Conservation (phyloP, 2,797 vertebrate species). For the Danio aesculapii region DNA sequence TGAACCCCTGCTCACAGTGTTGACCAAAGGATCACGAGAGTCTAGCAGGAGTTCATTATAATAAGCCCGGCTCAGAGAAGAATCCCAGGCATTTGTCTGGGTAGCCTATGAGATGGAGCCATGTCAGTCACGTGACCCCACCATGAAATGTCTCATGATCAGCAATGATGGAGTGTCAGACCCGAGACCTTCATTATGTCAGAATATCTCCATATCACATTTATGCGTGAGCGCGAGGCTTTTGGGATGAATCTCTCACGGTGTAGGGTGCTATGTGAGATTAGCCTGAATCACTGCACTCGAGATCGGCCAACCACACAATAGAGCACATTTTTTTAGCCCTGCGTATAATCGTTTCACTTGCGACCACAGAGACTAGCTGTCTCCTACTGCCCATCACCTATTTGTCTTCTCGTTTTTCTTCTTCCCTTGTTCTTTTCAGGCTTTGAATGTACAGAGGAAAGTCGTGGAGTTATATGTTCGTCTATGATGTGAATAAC, state of each 20-base stretch:
- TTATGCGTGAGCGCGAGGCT: conserved; percentile 9
- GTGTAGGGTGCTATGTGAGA: conserved; percentile 28
- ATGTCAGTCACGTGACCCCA: conserved; percentile 20
- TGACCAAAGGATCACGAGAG: conserved; percentile 70
- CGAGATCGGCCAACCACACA: conserved; percentile 49
- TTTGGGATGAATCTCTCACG: conserved; percentile 34
- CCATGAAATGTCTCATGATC: conserved; percentile 8
- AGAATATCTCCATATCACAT: conserved; percentile 35
- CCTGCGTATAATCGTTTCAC: conserved; percentile 55
- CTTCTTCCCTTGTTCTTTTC: conserved; percentile 16
- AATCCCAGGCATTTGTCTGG: conserved; percentile 63
- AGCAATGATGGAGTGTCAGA: neutral
- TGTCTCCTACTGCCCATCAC: conserved; percentile 47
- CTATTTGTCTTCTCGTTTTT: conserved; percentile 42
- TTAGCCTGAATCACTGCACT: conserved; percentile 39
- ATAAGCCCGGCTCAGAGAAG: conserved; percentile 70
- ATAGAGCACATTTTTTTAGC: conserved; percentile 41
- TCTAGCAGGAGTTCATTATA: conserved; percentile 72
- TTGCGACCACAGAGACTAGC: conserved; percentile 34
- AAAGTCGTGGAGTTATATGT: conserved; percentile 42
- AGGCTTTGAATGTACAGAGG: conserved; percentile 27
- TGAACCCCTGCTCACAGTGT: conserved; percentile 72
- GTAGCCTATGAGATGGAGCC: conserved; percentile 51
- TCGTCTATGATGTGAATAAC: conserved; percentile 67
- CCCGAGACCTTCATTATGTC: conserved; percentile 7